These are phyloP conservation scores for Neocrepidodera transversa DNA, from an alignment of 2,888 invertebrate species.

Conservation along the genomic window DNA sequence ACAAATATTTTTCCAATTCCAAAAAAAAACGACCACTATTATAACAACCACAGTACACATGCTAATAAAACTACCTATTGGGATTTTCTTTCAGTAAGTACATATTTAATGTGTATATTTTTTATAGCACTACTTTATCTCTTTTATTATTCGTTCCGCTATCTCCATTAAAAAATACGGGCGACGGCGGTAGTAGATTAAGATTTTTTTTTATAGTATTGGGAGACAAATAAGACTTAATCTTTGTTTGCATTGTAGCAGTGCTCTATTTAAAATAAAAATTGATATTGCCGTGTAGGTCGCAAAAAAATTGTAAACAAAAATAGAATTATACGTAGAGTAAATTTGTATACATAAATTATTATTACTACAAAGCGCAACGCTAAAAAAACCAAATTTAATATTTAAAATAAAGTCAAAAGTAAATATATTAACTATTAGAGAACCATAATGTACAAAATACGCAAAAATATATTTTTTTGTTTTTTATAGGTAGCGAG, in stretches of 20 bases:
- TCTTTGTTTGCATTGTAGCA: slow-evolving; percentile 32
- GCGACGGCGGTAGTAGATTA: slow-evolving; percentile 31
- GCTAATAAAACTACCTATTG: background rate
- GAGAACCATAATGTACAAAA: no score
- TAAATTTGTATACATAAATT: no score
- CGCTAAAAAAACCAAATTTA: no score
- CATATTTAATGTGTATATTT: slow-evolving; percentile 16
- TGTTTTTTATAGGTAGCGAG: no score
- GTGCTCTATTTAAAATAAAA: slow-evolving; percentile 22
- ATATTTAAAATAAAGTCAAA: no score
- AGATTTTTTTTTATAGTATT: slow-evolving; percentile 32
- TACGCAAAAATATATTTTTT: no score
- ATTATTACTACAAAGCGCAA: no score
- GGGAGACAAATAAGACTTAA: slow-evolving; percentile 25
- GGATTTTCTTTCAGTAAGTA: background rate
- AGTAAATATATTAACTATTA: no score
- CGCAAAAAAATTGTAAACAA: slow-evolving; percentile 22
- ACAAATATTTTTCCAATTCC: background rate
- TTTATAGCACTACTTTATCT: slow-evolving; percentile 28
- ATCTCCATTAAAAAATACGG: slow-evolving; percentile 31
- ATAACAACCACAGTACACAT: background rate
- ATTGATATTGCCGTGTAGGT: background rate
- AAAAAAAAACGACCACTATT: background rate
- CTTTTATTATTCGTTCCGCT: slow-evolving; percentile 27
- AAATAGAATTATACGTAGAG: slow-evolving; percentile 9